These are phyloP conservation scores for Periparus ater DNA, from an alignment of 2,797 vertebrate genomes.

Conservation along the genomic window DNA sequence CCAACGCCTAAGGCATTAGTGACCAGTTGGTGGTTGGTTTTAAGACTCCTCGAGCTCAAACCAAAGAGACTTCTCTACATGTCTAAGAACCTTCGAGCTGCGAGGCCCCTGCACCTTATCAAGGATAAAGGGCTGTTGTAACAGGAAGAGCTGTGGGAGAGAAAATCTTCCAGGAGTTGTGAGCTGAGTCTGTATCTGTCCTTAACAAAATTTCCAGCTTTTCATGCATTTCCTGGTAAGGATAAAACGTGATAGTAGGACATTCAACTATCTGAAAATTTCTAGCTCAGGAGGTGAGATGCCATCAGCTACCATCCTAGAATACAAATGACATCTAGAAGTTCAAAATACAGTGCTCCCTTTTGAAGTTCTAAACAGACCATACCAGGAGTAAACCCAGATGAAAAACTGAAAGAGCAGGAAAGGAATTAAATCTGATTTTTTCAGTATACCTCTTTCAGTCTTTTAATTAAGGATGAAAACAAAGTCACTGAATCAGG, in stretches of 20 bases:
- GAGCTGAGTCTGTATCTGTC: not conserved
- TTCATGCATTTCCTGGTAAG: not conserved
- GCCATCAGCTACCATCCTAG: not conserved
- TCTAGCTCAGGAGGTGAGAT: not conserved
- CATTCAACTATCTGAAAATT: not conserved
- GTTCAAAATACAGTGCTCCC: not conserved
- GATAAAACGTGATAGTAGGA: not conserved
- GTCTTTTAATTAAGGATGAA: not conserved
- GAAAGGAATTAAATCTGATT: not conserved
- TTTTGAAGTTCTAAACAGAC: not conserved
- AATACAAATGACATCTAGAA: not conserved
- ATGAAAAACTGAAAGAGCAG: not conserved
- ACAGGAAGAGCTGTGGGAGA: not conserved
- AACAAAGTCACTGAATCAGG: not conserved
- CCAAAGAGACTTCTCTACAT: not conserved
- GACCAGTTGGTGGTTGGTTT: not conserved
- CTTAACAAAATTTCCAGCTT: not conserved
- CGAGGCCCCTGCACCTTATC: fast-evolving
- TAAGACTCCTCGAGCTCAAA: not conserved
- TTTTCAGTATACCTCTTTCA: not conserved
- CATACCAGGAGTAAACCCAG: not conserved
- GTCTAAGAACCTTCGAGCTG: not conserved
- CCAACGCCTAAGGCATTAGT: not conserved
- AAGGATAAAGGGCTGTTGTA: not conserved
- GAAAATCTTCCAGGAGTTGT: not conserved